Evolutionary conservation across 2,113 vertebrate genomes (phyloP).

Genomic region (Toxostoma redivivum): DNA sequence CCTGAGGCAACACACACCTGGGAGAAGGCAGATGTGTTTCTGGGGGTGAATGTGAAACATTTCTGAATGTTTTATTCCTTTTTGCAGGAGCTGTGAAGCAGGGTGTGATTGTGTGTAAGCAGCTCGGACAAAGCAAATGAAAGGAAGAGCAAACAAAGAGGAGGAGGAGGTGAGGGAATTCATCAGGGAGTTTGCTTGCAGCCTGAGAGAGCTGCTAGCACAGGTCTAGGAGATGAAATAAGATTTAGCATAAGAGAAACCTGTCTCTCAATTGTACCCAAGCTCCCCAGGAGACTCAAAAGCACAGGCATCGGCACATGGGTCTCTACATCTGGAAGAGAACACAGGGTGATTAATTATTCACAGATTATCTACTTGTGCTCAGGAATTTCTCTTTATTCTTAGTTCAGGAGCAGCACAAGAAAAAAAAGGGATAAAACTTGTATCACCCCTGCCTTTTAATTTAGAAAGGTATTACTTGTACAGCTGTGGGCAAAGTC

Average conservation of each 20-base stretch:
- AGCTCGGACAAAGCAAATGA: not conserved
- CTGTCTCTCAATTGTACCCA: not conserved
- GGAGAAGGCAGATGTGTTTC: not conserved
- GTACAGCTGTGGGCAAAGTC: conserved; percentile 13
- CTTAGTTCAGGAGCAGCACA: not conserved
- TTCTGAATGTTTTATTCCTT: not conserved
- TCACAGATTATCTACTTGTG: conserved; percentile 37
- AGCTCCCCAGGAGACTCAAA: conserved; percentile 8
- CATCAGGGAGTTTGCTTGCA: not conserved
- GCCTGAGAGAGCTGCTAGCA: not conserved
- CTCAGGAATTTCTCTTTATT: conserved; percentile 60
- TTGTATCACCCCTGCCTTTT: conserved; percentile 53
- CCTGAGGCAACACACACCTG: not conserved
- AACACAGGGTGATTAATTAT: conserved; percentile 57
- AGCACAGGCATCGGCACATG: not conserved
- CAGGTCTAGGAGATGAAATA: not conserved
- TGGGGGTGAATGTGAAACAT: not conserved
- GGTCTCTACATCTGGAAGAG: conserved; percentile 61
- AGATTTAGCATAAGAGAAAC: not conserved
- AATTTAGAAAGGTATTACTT: conserved; percentile 55
- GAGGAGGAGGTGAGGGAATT: not conserved
- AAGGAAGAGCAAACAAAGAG: conserved; percentile 1
- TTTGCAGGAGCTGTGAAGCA: not conserved
- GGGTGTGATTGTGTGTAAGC: not conserved
- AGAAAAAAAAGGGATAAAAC: not conserved